phyloP scores from a whole-genome alignment of 2,797 vertebrate species.

The Gobionotothen gibberifrons region DNA sequence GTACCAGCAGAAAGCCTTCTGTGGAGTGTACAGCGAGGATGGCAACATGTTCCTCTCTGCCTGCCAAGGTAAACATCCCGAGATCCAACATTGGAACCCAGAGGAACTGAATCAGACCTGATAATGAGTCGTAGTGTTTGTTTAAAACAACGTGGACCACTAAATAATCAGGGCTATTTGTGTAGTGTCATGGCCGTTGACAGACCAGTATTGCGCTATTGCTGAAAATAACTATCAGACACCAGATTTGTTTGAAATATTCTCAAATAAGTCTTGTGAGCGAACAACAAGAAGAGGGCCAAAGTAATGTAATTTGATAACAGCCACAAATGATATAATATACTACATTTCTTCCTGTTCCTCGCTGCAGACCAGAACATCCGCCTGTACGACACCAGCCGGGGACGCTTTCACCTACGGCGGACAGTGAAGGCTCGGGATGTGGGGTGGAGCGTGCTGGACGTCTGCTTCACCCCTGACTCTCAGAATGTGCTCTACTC shows the following conservation, averaged over 20 bases:
- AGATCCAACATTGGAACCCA: constrained; percentile 42
- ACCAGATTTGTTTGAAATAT: no score
- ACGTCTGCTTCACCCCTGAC: constrained; percentile 93
- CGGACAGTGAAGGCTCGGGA: constrained; percentile 91
- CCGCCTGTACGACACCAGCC: constrained; percentile 90
- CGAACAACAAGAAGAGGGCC: neutral
- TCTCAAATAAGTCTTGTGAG: neutral
- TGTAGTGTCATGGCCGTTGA: neutral
- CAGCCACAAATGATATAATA: neutral
- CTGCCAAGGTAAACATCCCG: constrained; percentile 88
- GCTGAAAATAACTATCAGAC: neutral
- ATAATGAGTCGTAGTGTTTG: constrained; percentile 24
- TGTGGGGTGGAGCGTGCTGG: constrained; percentile 94
- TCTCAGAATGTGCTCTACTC: constrained; percentile 89
- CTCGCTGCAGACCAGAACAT: constrained; percentile 88
- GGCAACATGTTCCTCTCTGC: constrained; percentile 93
- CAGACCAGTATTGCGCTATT: neutral
- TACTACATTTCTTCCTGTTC: neutral
- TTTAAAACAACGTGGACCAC: constrained; percentile 17
- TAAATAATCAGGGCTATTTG: constrained; percentile 2
- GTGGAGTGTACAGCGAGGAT: constrained; percentile 91
- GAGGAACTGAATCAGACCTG: constrained; percentile 37
- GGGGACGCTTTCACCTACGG: constrained; percentile 86
- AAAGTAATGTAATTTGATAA: neutral
- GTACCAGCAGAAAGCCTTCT: constrained; percentile 95